Base-by-base conservation (phyloP, 2,888 invertebrate species). In the Heliconius ethilla region DNA sequence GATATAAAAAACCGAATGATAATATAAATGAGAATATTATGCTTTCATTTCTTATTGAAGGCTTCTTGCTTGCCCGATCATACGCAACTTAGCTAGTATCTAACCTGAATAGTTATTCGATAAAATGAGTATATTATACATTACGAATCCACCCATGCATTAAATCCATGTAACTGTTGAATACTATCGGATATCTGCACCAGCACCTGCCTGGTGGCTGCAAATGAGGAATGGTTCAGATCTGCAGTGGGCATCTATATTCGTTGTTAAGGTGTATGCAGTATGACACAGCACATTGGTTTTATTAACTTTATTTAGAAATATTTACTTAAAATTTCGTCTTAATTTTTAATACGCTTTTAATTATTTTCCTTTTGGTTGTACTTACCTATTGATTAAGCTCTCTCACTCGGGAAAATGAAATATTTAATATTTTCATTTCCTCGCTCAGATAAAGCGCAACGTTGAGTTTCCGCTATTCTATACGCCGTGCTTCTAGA, bases 101-200 rank as follows among this genome's bases (percentile, higher is more conserved):
- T 78, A 29, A 69, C 63, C 75, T 75, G 78, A 78, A 78, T 78
- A 78, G 59, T 55, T 69, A 78, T 33, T 25, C 37, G 62, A 67
- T 70, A 22, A 63, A 78, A 78, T 70, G 51, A 51, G n/a, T 67
- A 55, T 75, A 51, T 51, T 51, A 70, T 70, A 70, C 65, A 63
- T 75, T 74, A 74, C 73, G 62, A 77, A 76, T n/a, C 55, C 13
- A 69, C 11, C 65, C 70, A 74, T 75, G 70, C 69, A 75, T 63
- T 70, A n/a, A 51, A 40, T 59, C 27, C 67, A 66, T 59, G 25
- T 76, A 77, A 73, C 73, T 77, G 77, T 77, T 77, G 51, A 29
- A 65, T 76, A 55, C 65, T n/a, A 55, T 40, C 6, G 59, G 22
- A 73, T 65, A 66, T 76, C 59, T 59, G 37, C 66, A 73, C 65